Evolutionary conservation across 2,113 vertebrate genomes (phyloP).

Genomic region (Phyllopteryx taeniolatus): DNA sequence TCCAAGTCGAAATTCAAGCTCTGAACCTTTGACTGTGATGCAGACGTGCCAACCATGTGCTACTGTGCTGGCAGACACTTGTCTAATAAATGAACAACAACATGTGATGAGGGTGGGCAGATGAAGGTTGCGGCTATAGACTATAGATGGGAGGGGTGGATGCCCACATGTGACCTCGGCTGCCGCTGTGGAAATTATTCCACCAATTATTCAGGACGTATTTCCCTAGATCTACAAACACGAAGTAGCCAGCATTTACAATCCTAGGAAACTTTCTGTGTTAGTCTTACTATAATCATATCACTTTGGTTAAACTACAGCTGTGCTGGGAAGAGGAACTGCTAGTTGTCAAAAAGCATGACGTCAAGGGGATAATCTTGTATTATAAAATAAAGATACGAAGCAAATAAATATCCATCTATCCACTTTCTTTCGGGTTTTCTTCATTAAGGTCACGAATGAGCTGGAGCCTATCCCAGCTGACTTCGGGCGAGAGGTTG

Average conservation of each 20-base stretch:
- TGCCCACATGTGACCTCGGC: constrained; percentile 68
- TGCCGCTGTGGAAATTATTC: constrained; percentile 64
- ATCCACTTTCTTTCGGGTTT: too few relatives aligned
- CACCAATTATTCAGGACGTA: constrained; percentile 64
- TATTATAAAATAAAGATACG: background rate
- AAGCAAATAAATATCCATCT: too few relatives aligned
- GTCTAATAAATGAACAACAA: background rate
- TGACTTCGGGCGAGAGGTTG: too few relatives aligned
- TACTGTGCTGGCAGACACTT: background rate
- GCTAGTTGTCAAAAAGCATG: constrained; percentile 56
- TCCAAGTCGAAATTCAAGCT: background rate
- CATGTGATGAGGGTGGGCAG: constrained; percentile 16
- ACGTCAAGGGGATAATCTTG: constrained; percentile 35
- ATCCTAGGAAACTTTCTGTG: constrained; percentile 67
- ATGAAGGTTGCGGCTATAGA: constrained; percentile 31
- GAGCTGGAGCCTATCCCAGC: background rate
- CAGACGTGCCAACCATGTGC: background rate
- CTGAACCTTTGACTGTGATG: background rate
- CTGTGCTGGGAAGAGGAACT: constrained; percentile 50
- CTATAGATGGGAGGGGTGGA: constrained; percentile 45
- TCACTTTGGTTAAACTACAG: constrained; percentile 52
- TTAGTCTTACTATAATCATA: constrained; percentile 67
- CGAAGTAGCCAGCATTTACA: constrained; percentile 58
- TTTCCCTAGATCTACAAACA: constrained; percentile 55
- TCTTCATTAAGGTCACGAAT: background rate